Evolutionary conservation across 2,888 invertebrate species (phyloP).

Genomic region (Drosophila parthenogenetica): DNA sequence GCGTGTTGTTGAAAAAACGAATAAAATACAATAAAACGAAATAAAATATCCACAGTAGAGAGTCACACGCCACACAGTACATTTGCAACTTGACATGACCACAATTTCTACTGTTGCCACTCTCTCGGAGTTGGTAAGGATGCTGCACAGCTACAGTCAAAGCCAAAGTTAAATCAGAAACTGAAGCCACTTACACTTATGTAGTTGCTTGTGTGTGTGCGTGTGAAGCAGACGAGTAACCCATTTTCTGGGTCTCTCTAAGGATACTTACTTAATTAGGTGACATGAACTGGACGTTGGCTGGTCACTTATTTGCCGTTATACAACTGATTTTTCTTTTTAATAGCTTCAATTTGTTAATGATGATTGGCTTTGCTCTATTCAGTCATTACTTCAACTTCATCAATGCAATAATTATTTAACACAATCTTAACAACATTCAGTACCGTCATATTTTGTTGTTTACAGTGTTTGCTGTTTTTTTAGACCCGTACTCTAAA

Average conservation of each 20-base stretch:
- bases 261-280: constrained; percentile 74
- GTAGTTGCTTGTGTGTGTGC: constrained; percentile 9
- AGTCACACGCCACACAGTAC: constrained; percentile 56
- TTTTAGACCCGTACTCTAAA: no score
- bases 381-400: constrained; percentile 18
- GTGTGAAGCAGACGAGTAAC: constrained; percentile 12
- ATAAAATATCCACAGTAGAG: constrained; percentile 69
- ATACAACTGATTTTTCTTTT: constrained; percentile 40
- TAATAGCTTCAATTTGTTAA: constrained; percentile 53
- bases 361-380: constrained; percentile 47
- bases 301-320: constrained; percentile 66
- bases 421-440: not conserved
- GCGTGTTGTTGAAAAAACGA: constrained; percentile 55
- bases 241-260: constrained; percentile 29
- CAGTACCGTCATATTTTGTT: constrained; percentile 1
- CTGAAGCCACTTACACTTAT: constrained; percentile 58
- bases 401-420: constrained; percentile 18
- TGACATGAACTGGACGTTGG: constrained; percentile 58
- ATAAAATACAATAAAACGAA: constrained; percentile 77
- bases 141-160: constrained; percentile 31
- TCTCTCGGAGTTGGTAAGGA: constrained; percentile 18
- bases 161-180: constrained; percentile 46
- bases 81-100: constrained; percentile 75
- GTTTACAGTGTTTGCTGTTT: not conserved
- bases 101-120: constrained; percentile 47